Conservation (phyloP, 2,888 invertebrate genomes). For the Pterostichus madidus region DNA sequence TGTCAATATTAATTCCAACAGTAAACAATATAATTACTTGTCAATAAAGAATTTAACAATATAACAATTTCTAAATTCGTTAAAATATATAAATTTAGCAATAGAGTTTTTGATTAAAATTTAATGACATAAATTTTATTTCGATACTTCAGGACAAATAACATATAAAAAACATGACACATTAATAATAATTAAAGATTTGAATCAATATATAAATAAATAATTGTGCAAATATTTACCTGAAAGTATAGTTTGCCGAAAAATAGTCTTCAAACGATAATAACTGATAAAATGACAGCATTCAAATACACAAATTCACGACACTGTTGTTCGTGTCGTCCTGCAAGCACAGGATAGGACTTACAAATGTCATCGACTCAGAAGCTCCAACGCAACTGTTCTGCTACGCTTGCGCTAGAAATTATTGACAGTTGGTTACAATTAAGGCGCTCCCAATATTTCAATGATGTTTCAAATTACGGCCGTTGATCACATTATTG, state of each 20-base stretch:
- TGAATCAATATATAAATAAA: conserved; percentile 7
- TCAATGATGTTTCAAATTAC: not conserved
- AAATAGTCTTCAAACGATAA: conserved; percentile 14
- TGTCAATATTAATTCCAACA: no score
- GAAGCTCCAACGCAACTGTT: not conserved
- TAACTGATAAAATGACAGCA: conserved; percentile 16
- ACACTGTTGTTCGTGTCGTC: conserved; percentile 20
- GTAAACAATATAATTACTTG: no score
- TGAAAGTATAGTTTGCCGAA: not conserved
- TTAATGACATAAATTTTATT: no score
- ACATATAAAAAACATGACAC: not conserved
- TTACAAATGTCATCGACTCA: conserved; percentile 54
- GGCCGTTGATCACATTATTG: not conserved
- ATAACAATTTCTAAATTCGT: no score
- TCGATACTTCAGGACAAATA: not conserved
- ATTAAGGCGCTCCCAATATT: conserved; percentile 37
- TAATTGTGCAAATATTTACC: conserved; percentile 30
- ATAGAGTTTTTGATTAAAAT: no score
- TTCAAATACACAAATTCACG: conserved; percentile 8
- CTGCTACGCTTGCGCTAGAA: conserved; percentile 29
- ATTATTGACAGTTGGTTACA: conserved; percentile 43
- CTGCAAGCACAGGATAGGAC: conserved; percentile 21
- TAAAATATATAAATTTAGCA: no score
- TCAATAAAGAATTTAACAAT: no score
- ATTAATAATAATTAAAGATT: not conserved